Conservation (phyloP, 2,797 vertebrate species). For the Parauchenoglanis ngamensis region DNA sequence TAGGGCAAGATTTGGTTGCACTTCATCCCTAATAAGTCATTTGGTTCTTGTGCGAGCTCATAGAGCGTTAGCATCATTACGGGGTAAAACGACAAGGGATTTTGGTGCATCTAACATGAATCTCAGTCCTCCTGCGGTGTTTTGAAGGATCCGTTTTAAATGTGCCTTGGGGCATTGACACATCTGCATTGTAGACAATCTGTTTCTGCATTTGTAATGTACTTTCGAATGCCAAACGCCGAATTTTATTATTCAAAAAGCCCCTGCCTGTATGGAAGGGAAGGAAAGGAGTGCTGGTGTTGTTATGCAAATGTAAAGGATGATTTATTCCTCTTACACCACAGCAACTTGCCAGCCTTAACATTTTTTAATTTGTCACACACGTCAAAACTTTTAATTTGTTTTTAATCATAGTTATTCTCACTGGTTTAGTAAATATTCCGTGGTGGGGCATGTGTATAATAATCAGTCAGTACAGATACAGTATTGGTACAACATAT, state of each 20-base stretch:
- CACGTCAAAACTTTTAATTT: background rate
- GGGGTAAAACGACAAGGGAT: background rate
- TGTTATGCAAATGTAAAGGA: too few species aligned
- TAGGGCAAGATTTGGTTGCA: background rate
- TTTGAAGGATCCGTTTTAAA: background rate
- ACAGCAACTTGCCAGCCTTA: background rate
- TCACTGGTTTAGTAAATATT: background rate
- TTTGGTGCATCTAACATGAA: background rate
- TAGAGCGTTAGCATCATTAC: background rate
- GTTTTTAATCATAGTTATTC: background rate
- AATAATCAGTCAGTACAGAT: background rate
- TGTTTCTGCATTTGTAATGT: background rate
- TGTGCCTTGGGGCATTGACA: background rate
- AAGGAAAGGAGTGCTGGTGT: background rate
- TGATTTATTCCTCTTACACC: background rate
- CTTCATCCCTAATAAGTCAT: background rate
- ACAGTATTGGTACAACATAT: background rate
- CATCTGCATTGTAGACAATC: background rate
- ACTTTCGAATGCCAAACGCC: too few species aligned
- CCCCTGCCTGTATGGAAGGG: background rate
- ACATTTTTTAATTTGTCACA: background rate
- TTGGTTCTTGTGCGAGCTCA: background rate
- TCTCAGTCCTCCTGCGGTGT: too few species aligned
- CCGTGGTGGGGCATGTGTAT: background rate
- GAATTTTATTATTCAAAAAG: background rate